These are phyloP conservation scores for Carollia perspicillata DNA, from an alignment of 2,113 vertebrate species.

Conservation along the genomic window DNA sequence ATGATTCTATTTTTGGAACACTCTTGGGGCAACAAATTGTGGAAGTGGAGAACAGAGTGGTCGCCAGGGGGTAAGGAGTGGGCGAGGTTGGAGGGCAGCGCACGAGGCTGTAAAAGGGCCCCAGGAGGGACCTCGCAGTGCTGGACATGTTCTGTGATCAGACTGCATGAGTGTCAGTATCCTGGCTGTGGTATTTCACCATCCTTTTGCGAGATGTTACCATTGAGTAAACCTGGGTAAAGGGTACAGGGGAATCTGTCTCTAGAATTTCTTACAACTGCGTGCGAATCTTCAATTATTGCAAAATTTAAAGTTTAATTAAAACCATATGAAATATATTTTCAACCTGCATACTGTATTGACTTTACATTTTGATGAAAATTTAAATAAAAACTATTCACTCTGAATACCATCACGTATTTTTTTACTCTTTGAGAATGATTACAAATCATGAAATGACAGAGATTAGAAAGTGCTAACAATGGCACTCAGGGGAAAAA, in stretches of 20 bases:
- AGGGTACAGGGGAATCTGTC: neutral
- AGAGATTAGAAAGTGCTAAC: neutral
- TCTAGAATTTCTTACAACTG: neutral
- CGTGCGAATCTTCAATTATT: neutral
- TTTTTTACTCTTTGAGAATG: neutral
- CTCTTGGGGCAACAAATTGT: neutral
- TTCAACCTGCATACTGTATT: neutral
- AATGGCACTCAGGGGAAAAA: neutral
- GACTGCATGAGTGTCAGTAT: too few relatives aligned
- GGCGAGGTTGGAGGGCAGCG: neutral
- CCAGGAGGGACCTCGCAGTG: neutral
- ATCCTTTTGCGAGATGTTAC: neutral
- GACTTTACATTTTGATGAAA: conserved; percentile 4
- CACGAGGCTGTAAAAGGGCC: neutral
- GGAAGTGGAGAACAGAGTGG: neutral
- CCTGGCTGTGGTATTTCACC: neutral
- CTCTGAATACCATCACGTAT: neutral
- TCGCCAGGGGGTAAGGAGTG: neutral
- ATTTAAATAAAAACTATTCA: neutral
- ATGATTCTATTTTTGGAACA: too few relatives aligned
- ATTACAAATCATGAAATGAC: neutral
- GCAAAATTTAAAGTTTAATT: neutral
- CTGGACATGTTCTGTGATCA: neutral
- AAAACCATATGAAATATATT: neutral
- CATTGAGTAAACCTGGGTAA: neutral